Base-by-base conservation (phyloP, 2,888 invertebrate genomes). In the Trachelus troglodyta region DNA sequence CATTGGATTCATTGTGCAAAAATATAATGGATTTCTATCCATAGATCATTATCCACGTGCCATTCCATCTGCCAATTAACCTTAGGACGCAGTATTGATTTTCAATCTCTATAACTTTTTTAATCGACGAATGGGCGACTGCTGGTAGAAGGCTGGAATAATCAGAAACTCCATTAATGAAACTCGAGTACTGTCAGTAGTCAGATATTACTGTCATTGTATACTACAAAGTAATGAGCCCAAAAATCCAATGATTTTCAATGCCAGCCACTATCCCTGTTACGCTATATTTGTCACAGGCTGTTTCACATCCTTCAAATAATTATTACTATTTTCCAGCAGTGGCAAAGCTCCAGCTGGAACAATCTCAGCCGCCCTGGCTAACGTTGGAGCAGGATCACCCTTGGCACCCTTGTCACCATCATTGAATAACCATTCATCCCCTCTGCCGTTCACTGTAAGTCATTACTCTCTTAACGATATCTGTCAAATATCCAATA, bases 361-460 rank as follows among this genome's bases (percentile, higher is more conserved):
- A 88, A 94, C 96, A 75, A 96, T 96, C 87, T 95, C 96, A 79
- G 94, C 96, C 79, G 96, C 96, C 78, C 92, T 97, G 84, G 92
- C 93, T 81, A 89, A 87, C 79, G 81, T 87, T 34, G 80, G 81
- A 84, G 91, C 90, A 79, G 93, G 93, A 87, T 90, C 92, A 79
- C 89, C 92, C 84, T 93, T 91, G 69, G 92, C 94, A 74, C 94
- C 95, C 79, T 90, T 94, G 71, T 93, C 95, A 35, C 95, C 95
- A 81, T 93, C 93, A 87, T 93, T 94, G 86, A 94, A 93, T 89
- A 93, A 93, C 81, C 94, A 93, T 85, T 93, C 95, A 35, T 92
- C 93, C 79, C 92, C 93, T 71, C 88, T 90, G 82, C 93, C 95
- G 81, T 96, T 95, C 92, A 95, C 95, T 92, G 96, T 96, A 93